These are phyloP conservation scores for Callopanchax toddi DNA, from an alignment of 2,113 vertebrate genomes.

Conservation along the genomic window DNA sequence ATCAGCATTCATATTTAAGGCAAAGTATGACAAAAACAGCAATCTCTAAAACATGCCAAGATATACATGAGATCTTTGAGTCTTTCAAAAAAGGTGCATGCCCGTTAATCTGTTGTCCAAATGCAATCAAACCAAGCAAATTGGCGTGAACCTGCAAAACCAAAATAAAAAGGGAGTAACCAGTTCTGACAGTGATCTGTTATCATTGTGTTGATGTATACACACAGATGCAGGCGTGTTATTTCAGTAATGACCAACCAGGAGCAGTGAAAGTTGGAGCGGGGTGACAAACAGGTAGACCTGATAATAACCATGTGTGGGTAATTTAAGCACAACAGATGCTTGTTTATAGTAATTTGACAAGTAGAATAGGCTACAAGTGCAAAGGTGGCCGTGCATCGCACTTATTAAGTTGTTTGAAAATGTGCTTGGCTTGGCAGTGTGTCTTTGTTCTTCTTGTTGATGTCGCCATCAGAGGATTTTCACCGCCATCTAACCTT, in stretches of 20 bases:
- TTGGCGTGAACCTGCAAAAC: too few relatives aligned
- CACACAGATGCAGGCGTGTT: too few relatives aligned
- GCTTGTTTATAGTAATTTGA: slow-evolving; percentile 1
- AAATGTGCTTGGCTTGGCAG: neutral
- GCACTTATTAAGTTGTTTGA: neutral
- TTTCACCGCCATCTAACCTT: neutral
- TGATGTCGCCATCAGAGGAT: neutral
- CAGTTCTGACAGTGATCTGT: neutral
- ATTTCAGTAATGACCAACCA: neutral
- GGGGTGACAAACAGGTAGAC: neutral
- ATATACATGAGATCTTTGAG: neutral
- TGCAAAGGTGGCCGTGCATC: neutral
- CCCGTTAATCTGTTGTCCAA: neutral
- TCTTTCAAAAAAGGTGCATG: neutral
- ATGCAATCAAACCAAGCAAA: neutral
- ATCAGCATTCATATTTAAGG: slow-evolving; percentile 7
- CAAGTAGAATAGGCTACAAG: neutral
- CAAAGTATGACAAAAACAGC: neutral
- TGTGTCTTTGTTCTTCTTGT: neutral
- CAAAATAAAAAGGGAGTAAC: neutral
- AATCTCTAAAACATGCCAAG: neutral
- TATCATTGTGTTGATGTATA: neutral
- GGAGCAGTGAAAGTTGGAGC: neutral
- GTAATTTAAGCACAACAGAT: slow-evolving; percentile 4
- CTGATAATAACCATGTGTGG: neutral